Evolutionary conservation across 37 sponge, comb jelly and placozoan species (phyloP), one percentile per base, ranked within the genome.

Genomic region (Axinella damicornis): DNA sequence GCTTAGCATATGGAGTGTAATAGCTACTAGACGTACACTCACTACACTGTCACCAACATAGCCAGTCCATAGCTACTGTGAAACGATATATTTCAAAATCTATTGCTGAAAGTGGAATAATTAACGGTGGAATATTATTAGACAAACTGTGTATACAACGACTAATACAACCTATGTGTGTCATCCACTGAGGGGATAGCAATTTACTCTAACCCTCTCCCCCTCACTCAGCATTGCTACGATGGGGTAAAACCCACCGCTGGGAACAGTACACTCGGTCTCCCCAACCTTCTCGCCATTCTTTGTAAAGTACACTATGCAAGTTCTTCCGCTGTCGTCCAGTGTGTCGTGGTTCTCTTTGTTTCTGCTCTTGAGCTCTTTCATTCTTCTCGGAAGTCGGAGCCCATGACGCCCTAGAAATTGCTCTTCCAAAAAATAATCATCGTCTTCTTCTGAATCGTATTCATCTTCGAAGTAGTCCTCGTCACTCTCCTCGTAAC

Each of bases 201-300:
- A 87, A 54, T 88, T 64, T 0, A 91, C 86, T 34, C 74, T 62
- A 2, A 91, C 34, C 21, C 64, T 73, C 40, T 88, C 92, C 15
- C 90, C 93, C 37, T 53, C 18, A 77, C 93, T 95, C 5, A 95
- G 78, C 78, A 95, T 83, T 36, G 89, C 95, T 13, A 91, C 88
- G 9, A 95, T 37, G 18, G 95, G 95, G 54, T 82, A 95, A 56
- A 95, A 88, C n/a, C 95, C 95, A 25, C 93, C 95, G 19, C 24
- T 41, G 17, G 95, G 95, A 9, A 95, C 53, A 22, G 17, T 52
- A 40, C 83, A 80, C 34, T 87, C 83, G 21, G 80, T 69, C 58
- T 92, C 76, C 15, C 95, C 95, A 39, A 95, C 80, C 30, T 53
- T 64, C 69, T 88, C 73, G 9, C 92, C 90, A 70, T 95, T 95